These are phyloP conservation scores for Anodontia alba DNA, from an alignment of 2,888 invertebrate species.

Conservation along the genomic window DNA sequence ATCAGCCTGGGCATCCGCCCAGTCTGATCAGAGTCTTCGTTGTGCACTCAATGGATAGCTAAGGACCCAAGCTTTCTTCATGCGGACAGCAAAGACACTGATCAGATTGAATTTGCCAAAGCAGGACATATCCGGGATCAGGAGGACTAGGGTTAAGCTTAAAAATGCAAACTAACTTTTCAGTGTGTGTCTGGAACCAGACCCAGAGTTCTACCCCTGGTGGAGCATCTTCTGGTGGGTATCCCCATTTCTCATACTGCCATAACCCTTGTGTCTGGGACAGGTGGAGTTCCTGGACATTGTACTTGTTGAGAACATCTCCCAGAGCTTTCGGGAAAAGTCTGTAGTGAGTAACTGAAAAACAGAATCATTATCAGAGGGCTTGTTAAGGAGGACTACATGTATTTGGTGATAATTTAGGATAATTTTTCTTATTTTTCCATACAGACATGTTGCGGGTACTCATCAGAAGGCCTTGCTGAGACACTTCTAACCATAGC, in stretches of 20 bases:
- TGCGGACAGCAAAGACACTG: no score
- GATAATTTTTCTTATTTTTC: no score
- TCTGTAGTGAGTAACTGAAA: slow-evolving; percentile 89
- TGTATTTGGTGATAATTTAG: no score
- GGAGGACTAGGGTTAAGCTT: no score
- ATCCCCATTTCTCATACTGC: slow-evolving; percentile 97
- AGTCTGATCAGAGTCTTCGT: no score
- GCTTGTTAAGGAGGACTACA: not conserved
- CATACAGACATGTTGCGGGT: no score
- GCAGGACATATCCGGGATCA: no score
- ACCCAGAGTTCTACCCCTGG: slow-evolving; percentile 97
- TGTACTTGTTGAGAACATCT: slow-evolving; percentile 93
- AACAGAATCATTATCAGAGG: not conserved
- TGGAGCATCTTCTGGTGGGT: slow-evolving; percentile 94
- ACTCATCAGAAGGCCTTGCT: not conserved
- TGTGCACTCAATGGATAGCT: no score
- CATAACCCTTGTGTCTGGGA: slow-evolving; percentile 97
- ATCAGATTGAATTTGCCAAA: no score
- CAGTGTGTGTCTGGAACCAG: slow-evolving; percentile 91
- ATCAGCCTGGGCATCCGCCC: no score
- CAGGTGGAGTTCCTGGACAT: slow-evolving; percentile 95
- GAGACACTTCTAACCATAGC: not conserved
- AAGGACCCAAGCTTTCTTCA: no score
- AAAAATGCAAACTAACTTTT: slow-evolving; percentile 86
- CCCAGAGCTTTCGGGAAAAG: slow-evolving; percentile 95